These are phyloP conservation scores for Morbakka virulenta DNA, from an alignment of 30 jellyfish, hydroid and myxozoan species.

Conservation along the genomic window DNA sequence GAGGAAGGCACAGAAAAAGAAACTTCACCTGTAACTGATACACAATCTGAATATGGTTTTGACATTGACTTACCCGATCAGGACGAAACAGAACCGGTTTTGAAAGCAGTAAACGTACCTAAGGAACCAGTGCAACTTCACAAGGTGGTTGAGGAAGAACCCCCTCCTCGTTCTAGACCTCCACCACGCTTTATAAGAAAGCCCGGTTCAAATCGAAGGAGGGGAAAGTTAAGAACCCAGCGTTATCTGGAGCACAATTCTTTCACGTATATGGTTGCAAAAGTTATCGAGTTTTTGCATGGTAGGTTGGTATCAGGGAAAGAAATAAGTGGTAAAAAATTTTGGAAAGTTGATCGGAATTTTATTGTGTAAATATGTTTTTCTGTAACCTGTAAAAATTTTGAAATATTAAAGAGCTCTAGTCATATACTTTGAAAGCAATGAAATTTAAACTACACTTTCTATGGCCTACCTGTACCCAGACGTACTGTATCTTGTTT, in stretches of 20 bases:
- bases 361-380: conserved; percentile 61
- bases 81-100: not conserved
- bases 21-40: not conserved
- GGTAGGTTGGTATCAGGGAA: conserved; percentile 34
- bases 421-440: too few species aligned
- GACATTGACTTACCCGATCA: not conserved
- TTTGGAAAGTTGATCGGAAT: conserved; percentile 64
- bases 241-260: conserved; percentile 58
- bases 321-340: conserved; percentile 16
- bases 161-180: not conserved
- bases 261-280: conserved; percentile 73
- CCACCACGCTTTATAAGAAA: conserved; percentile 41
- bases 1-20: not conserved
- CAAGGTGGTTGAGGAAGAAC: not conserved
- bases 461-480: too few species aligned
- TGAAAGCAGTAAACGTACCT: not conserved
- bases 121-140: not conserved
- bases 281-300: conserved; percentile 71
- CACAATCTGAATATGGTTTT: not conserved
- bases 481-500: too few species aligned
- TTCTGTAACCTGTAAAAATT: too few species aligned
- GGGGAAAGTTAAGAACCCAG: conserved; percentile 53
- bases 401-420: too few species aligned
- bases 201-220: conserved; percentile 66
- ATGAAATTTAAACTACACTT: too few species aligned